Base-by-base conservation (phyloP, 2,113 vertebrate species). In the Ptilorrhoa leucosticta region DNA sequence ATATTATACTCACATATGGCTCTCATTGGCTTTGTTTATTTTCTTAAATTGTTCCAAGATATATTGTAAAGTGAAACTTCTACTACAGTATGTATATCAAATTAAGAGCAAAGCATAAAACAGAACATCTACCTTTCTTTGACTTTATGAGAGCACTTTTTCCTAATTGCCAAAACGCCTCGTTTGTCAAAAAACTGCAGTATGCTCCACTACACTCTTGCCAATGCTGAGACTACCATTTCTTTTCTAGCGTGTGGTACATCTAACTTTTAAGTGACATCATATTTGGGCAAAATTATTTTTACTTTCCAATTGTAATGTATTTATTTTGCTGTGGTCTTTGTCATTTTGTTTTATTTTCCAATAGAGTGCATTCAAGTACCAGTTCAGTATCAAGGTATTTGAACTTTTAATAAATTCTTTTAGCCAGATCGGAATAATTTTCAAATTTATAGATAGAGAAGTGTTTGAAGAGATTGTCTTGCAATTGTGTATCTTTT, bases 11-110 rank as follows among this genome's bases (percentile, higher is more conserved):
- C 45, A 51, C 57, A 20, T 53, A 28, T 82, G 69, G 64, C 72
- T 92, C 45, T 51, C 93, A 65, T 63, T 94, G 37, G 18, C 60
- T 85, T 96, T 82, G 39, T 90, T 88, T 95, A 30, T 58, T 85
- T 54, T 82, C 82, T 94, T 90, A 87, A 92, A 83, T 83, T 89
- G 56, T 81, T 85, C 66, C 69, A 48, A 95, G 92, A 83, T 82
- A 61, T 35, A 54, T 65, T 70, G 53, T 89, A 45, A 90, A 85
- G 54, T 77, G 51, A 87, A 90, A 26, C 37, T 85, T 93, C 65
- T 69, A 15, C 47, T 92, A 53, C 17, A 89, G 24, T 53, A 7
- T 69, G 21, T 77, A 21, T 96, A 82, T 89, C 54, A 82, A 93
- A 79, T 66, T 82, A 81, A 88, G 70, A 92, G 91, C 40, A 60